phyloP scores from a whole-genome alignment of 2,113 vertebrate species.

The Saccopteryx leptura region DNA sequence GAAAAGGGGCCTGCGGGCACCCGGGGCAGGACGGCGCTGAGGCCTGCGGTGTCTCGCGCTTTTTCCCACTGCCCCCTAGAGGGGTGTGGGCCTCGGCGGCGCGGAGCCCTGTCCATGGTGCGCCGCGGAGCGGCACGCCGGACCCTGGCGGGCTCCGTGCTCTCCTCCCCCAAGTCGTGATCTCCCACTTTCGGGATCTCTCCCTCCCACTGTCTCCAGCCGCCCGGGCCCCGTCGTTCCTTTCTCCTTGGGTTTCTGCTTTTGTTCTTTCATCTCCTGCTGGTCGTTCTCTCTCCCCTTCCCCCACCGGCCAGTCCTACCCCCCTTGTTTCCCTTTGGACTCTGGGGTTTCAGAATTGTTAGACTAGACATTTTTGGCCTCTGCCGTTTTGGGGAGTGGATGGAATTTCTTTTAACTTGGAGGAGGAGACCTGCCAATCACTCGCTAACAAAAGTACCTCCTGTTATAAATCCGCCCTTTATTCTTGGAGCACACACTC shows the following conservation, averaged over 20 bases:
- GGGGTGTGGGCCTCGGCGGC: constrained; percentile 71
- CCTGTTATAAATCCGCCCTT: constrained; percentile 82
- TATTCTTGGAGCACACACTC: constrained; percentile 60
- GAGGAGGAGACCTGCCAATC: constrained; percentile 80
- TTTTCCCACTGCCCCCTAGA: constrained; percentile 35
- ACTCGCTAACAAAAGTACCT: constrained; percentile 81
- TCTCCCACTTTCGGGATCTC: background rate
- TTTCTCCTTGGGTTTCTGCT: constrained; percentile 75
- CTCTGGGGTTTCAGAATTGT: constrained; percentile 65
- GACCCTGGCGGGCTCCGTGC: background rate
- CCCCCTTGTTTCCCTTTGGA: background rate
- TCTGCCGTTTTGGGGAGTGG: constrained; percentile 73
- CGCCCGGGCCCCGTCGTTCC: background rate
- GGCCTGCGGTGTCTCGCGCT: background rate
- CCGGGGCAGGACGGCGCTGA: background rate
- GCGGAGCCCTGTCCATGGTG: constrained; percentile 90
- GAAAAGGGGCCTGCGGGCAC: background rate
- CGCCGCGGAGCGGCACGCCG: constrained; percentile 62
- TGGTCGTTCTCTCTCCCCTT: constrained; percentile 44
- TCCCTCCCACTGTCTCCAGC: background rate
- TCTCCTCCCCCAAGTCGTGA: background rate
- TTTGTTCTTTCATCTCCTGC: constrained; percentile 76
- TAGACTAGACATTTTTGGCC: constrained; percentile 72
- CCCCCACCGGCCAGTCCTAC: background rate
- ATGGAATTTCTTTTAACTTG: constrained; percentile 76